Evolutionary conservation across 1,140 invertebrate genomes (phyloP).

Genomic region (Metaphire vulgaris): DNA sequence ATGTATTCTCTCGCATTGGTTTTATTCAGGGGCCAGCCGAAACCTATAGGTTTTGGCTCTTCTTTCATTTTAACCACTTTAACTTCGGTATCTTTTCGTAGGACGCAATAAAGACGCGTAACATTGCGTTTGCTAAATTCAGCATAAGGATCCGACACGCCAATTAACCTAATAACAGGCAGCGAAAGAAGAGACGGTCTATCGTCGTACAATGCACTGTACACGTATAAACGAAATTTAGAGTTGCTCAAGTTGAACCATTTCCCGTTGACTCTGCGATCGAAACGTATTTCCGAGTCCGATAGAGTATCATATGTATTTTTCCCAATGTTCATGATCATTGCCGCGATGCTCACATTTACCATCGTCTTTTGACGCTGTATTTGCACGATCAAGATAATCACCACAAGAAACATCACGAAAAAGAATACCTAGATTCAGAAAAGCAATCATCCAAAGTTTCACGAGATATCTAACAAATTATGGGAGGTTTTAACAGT

Average conservation of each 20-base stretch:
- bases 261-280: not conserved
- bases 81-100: not conserved
- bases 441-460: too few species aligned
- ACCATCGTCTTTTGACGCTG: too few species aligned
- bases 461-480: too few species aligned
- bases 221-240: not conserved
- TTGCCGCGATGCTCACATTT: too few species aligned
- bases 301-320: too few species aligned
- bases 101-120: not conserved
- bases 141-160: not conserved
- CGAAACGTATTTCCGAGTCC: too few species aligned
- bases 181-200: not conserved
- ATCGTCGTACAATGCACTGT: not conserved
- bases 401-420: too few species aligned
- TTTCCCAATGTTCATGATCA: too few species aligned
- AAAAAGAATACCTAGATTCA: too few species aligned
- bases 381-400: too few species aligned
- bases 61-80: not conserved
- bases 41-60: not conserved
- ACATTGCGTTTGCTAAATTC: not conserved
- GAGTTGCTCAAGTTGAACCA: not conserved
- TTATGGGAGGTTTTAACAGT: too few species aligned
- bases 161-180: not conserved
- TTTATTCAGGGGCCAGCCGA: not conserved
- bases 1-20: not conserved